Conservation (phyloP, 2,113 vertebrate species). For the Agapornis roseicollis region DNA sequence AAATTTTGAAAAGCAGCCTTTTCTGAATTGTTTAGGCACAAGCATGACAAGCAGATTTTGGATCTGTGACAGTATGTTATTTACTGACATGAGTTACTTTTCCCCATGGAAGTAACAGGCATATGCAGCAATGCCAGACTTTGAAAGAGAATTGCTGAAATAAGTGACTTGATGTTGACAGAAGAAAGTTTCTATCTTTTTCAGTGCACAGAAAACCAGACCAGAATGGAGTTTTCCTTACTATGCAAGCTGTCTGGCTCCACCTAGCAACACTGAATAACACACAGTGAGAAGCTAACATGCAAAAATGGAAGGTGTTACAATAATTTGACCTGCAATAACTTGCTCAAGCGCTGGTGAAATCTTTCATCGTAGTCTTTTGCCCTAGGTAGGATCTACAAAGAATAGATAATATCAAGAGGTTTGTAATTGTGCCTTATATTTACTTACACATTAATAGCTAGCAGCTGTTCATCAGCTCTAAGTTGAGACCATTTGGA, state of each 20-base stretch:
- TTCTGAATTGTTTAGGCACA: not conserved
- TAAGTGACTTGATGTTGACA: not conserved
- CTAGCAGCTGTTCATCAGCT: not conserved
- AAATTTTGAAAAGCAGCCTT: not conserved
- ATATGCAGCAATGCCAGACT: not conserved
- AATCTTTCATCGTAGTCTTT: not conserved
- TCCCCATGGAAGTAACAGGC: not conserved
- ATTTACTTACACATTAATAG: conserved; percentile 1
- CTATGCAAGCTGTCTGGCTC: not conserved
- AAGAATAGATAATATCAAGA: conserved; percentile 20
- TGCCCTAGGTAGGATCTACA: not conserved
- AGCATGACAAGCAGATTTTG: not conserved
- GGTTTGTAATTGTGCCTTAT: not conserved
- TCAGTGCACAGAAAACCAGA: not conserved
- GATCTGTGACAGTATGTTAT: not conserved
- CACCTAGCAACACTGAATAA: not conserved
- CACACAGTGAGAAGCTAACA: not conserved
- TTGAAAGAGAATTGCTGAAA: not conserved
- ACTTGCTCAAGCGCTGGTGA: not conserved
- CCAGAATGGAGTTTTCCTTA: not conserved
- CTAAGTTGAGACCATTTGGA: not conserved
- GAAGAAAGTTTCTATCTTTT: not conserved
- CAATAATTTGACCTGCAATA: not conserved
- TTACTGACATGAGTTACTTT: not conserved
- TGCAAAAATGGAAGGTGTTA: not conserved